Conservation (phyloP, 1,140 invertebrate species). For the Ostrea denselamellosa region DNA sequence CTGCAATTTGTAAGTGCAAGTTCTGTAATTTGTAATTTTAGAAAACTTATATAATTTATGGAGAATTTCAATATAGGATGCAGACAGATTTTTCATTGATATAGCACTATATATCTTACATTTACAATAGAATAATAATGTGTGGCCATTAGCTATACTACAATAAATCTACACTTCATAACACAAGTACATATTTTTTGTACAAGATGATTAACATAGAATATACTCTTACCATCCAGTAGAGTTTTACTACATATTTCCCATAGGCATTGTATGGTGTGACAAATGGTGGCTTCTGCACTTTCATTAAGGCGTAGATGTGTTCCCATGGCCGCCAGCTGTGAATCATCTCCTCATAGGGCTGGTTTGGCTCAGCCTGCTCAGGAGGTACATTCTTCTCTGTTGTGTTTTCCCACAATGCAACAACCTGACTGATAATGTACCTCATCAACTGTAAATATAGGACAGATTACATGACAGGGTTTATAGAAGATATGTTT, state of each 20-base stretch:
- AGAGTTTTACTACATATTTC: constrained; percentile 78
- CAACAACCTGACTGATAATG: constrained; percentile 78
- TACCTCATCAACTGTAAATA: constrained; percentile 75
- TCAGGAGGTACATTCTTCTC: constrained; percentile 63
- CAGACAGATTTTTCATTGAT: no score
- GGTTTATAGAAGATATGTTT: background rate
- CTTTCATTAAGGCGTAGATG: constrained; percentile 78
- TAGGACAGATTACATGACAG: background rate
- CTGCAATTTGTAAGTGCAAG: no score
- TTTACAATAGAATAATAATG: no score
- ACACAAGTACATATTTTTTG: no score
- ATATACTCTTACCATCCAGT: constrained; percentile 77
- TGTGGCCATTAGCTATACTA: no score
- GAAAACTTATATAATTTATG: no score
- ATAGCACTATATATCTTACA: no score
- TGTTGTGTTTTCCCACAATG: constrained; percentile 74
- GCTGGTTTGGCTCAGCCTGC: constrained; percentile 61
- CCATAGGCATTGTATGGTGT: constrained; percentile 78
- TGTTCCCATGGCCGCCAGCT: constrained; percentile 79
- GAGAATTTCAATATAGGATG: no score
- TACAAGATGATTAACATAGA: no score
- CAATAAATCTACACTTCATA: no score
- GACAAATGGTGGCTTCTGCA: constrained; percentile 77
- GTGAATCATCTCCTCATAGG: constrained; percentile 63
- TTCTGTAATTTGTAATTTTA: no score